Evolutionary conservation across 2,797 vertebrate species (phyloP).

Genomic region (Rallus crepitans): DNA sequence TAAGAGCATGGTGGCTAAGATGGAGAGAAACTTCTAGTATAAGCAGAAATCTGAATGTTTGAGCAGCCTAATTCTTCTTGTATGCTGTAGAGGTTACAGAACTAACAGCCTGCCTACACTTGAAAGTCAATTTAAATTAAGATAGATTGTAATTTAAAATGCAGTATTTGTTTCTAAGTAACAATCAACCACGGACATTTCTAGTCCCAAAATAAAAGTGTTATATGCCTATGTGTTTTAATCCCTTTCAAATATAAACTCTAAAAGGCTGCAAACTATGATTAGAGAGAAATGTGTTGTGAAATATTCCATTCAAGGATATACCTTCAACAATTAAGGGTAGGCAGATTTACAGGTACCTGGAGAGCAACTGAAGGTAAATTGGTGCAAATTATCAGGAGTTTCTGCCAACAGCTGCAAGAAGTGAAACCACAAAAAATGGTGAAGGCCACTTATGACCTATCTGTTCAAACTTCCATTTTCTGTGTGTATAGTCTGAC

Average conservation of each 20-base stretch:
- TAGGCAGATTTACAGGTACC: not conserved
- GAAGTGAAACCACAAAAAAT: not conserved
- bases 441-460: not conserved
- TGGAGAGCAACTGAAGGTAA: not conserved
- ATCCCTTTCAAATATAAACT: not conserved
- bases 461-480: not conserved
- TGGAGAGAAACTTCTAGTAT: not conserved
- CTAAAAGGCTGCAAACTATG: not conserved
- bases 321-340: not conserved
- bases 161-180: not conserved
- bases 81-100: slow-evolving; percentile 3
- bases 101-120: slow-evolving; percentile 26
- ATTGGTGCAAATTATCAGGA: not conserved
- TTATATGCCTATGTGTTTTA: not conserved
- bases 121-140: slow-evolving; percentile 39
- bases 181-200: slow-evolving; percentile 7
- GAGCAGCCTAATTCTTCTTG: not conserved
- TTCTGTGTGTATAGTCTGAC: not conserved
- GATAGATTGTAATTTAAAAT: slow-evolving; percentile 7
- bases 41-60: not conserved
- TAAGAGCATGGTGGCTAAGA: not conserved
- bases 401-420: not conserved
- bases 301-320: not conserved
- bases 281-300: not conserved
- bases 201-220: not conserved